A percentile compares a stretch with the other conserved stretches of the same genome.
Evolutionary conservation across 2,888 invertebrate genomes (phyloP).

Genomic region (Mallateleia sp.): DNA sequence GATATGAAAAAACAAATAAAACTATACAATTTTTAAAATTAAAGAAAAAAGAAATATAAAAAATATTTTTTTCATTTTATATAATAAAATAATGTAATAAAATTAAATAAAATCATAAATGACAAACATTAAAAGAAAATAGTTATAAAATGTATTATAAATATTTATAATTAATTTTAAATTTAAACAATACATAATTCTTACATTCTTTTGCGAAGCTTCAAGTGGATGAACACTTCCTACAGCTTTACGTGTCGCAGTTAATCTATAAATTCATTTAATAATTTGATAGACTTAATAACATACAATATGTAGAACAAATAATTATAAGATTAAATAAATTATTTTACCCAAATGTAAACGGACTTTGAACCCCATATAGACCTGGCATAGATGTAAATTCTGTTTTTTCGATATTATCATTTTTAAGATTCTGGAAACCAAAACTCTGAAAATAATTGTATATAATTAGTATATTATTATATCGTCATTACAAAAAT

Average conservation of each 20-base stretch:
- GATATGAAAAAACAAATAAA: too few species aligned
- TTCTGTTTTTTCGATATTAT: conserved; percentile 89
- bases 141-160: not conserved
- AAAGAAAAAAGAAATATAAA: too few species aligned
- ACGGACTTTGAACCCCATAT: conserved; percentile 92
- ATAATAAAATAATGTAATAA: too few species aligned
- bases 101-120: too few species aligned
- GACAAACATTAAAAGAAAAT: too few species aligned
- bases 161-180: not conserved
- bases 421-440: conserved; percentile 91
- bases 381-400: conserved; percentile 90
- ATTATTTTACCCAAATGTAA: conserved; percentile 90
- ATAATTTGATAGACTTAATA: too few species aligned
- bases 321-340: too few species aligned
- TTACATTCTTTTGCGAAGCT: conserved; percentile 92
- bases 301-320: too few species aligned
- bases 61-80: too few species aligned
- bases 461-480: too few species aligned
- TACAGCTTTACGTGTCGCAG: conserved; percentile 90
- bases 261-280: conserved; percentile 91
- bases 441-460: conserved; percentile 93
- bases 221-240: conserved; percentile 93
- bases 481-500: too few species aligned
- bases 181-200: conserved; percentile 81
- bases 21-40: too few species aligned